Percentiles rank a stretch among this genome's conserved stretches.
Evolutionary conservation across 2,797 vertebrate species (phyloP).

Genomic region (Odontamblyopus lacepedii): DNA sequence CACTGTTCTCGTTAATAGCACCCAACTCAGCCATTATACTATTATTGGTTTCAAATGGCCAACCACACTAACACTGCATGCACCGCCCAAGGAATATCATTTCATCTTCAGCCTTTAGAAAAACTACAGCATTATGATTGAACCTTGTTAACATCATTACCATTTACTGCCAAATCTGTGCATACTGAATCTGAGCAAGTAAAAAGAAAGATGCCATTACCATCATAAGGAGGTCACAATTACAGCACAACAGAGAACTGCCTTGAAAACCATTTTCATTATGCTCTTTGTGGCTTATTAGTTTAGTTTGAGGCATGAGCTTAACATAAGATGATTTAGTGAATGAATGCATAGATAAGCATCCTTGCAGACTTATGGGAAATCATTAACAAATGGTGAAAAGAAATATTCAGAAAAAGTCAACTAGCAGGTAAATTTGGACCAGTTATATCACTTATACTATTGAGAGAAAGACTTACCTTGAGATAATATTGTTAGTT

Average conservation of each 20-base stretch:
- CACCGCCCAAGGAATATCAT: constrained; percentile 15
- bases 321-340: neutral
- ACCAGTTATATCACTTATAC: too few species aligned
- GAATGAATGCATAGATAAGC: too few species aligned
- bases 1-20: constrained; percentile 11
- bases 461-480: too few species aligned
- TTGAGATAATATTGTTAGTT: too few species aligned
- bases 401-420: too few species aligned
- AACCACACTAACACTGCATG: constrained; percentile 2
- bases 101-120: constrained; percentile 20
- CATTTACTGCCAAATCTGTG: too few species aligned
- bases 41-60: constrained; percentile 28
- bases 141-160: too few species aligned
- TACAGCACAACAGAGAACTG: neutral
- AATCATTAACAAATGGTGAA: too few species aligned
- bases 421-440: too few species aligned
- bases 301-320: neutral
- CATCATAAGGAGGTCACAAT: neutral
- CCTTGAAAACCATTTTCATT: neutral
- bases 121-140: constrained; percentile 4
- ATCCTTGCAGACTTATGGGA: too few species aligned
- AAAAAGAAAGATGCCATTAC: neutral
- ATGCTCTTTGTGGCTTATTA: neutral
- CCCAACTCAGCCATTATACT: constrained; percentile 16
- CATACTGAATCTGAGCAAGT: neutral